Conservation (phyloP, 2,113 vertebrate genomes). For the Sceloporus undulatus region DNA sequence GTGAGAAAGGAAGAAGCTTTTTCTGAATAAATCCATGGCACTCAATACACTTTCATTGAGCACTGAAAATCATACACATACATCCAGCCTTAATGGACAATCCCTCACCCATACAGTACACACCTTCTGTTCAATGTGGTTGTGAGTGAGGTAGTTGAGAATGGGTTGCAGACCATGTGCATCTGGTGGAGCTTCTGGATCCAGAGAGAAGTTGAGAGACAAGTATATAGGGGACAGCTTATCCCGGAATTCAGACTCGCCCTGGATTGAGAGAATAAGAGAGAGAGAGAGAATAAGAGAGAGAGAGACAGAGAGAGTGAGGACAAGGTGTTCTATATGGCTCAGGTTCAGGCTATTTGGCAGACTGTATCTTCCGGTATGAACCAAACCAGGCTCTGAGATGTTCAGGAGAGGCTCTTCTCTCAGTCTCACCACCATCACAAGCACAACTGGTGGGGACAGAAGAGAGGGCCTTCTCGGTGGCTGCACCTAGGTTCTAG, state of each 20-base stretch:
- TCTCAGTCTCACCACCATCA: too few species aligned
- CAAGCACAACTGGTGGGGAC: too few species aligned
- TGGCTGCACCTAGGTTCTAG: too few species aligned
- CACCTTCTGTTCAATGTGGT: slow-evolving; percentile 89
- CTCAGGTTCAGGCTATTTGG: too few species aligned
- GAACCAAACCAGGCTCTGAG: too few species aligned
- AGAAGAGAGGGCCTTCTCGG: too few species aligned
- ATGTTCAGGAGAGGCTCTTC: too few species aligned
- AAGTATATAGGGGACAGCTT: slow-evolving; percentile 91
- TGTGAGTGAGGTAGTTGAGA: slow-evolving; percentile 85
- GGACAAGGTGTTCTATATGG: too few species aligned
- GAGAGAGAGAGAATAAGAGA: neutral
- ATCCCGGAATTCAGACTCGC: slow-evolving; percentile 92
- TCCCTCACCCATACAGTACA: neutral
- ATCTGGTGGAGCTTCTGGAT: slow-evolving; percentile 81
- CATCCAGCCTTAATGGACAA: neutral
- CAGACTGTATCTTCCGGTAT: too few species aligned
- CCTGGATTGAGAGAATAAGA: slow-evolving; percentile 72
- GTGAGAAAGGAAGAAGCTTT: neutral
- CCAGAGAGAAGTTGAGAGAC: slow-evolving; percentile 90
- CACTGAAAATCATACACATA: neutral
- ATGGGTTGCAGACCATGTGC: slow-evolving; percentile 84
- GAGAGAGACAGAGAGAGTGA: too few species aligned
- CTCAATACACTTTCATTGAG: neutral
- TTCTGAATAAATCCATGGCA: neutral